phyloP scores from a whole-genome alignment of 2,113 vertebrate species.

The Mustelus asterias region DNA sequence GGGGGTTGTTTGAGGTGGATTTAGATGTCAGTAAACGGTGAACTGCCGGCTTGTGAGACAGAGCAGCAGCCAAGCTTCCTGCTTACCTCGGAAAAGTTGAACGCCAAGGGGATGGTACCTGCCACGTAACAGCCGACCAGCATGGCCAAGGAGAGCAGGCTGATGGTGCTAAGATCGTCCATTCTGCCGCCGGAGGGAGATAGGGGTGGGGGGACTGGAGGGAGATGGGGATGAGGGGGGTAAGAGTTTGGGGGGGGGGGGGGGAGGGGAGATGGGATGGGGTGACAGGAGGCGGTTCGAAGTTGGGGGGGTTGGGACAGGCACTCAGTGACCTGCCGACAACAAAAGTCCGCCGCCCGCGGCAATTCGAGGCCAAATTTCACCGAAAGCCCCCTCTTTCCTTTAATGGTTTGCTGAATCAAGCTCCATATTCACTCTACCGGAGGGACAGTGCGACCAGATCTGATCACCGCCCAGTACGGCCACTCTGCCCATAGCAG shows the following conservation, averaged over 20 bases:
- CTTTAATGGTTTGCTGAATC: not conserved
- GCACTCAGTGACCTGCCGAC: no score
- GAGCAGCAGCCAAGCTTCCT: not conserved
- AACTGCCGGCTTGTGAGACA: not conserved
- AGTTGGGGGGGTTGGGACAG: no score
- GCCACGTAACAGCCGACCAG: slow-evolving; percentile 93
- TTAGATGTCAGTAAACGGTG: not conserved
- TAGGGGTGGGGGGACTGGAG: no score
- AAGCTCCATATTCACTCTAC: not conserved
- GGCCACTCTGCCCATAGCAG: not conserved
- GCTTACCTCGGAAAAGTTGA: slow-evolving; percentile 97
- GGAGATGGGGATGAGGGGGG: no score
- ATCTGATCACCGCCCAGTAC: not conserved
- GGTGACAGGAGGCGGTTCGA: not conserved
- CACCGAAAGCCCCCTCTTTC: no score
- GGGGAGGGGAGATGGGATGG: no score
- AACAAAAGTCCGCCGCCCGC: no score
- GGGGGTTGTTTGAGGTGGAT: not conserved
- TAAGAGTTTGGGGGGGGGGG: no score
- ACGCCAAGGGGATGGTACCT: slow-evolving; percentile 88
- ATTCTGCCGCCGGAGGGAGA: not conserved
- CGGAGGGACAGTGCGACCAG: not conserved
- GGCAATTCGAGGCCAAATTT: no score
- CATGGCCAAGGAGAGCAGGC: slow-evolving; percentile 88
- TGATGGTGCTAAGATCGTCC: slow-evolving; percentile 54